Percentiles rank a stretch among this genome's conserved stretches.
phyloP scores from a whole-genome alignment of 2,888 invertebrate species.

The Drosophila pegasa region DNA sequence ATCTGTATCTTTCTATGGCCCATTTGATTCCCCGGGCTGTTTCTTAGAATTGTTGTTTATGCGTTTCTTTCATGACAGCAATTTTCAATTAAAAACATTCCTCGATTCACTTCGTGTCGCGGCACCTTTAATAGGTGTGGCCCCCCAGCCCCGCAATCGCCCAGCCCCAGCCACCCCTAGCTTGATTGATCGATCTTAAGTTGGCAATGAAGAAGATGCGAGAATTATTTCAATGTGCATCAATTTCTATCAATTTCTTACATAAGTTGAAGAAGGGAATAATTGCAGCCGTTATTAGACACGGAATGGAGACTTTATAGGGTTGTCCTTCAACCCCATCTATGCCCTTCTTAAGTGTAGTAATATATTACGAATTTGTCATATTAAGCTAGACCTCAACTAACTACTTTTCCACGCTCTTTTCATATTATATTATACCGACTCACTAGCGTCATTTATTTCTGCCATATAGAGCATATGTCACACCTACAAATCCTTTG shows the following conservation, averaged over 20 bases:
- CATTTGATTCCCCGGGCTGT: conserved; percentile 69
- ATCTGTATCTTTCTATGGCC: conserved; percentile 33
- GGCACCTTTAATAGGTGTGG: conserved; percentile 44
- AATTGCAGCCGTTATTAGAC: background rate
- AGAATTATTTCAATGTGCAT: conserved; percentile 10
- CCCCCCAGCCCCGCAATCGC: background rate
- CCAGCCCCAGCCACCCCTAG: background rate
- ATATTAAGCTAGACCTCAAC: background rate
- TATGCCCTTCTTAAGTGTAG: background rate
- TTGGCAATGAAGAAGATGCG: conserved; percentile 19
- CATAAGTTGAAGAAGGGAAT: background rate
- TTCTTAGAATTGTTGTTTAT: conserved; percentile 71
- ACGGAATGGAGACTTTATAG: background rate
- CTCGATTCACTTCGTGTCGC: conserved; percentile 13
- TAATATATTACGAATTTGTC: background rate
- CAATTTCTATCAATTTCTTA: background rate
- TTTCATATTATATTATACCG: conserved; percentile 21
- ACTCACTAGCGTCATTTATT: conserved; percentile 41
- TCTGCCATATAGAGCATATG: conserved; percentile 61
- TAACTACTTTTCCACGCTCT: background rate
- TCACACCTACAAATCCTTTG: conserved; percentile 53
- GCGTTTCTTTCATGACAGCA: conserved; percentile 71
- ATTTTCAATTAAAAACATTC: conserved; percentile 73
- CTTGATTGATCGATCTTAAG: conserved; percentile 38
- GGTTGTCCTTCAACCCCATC: background rate